These are phyloP conservation scores for Lophius americanus DNA, from an alignment of 2,797 vertebrate species.

Conservation along the genomic window DNA sequence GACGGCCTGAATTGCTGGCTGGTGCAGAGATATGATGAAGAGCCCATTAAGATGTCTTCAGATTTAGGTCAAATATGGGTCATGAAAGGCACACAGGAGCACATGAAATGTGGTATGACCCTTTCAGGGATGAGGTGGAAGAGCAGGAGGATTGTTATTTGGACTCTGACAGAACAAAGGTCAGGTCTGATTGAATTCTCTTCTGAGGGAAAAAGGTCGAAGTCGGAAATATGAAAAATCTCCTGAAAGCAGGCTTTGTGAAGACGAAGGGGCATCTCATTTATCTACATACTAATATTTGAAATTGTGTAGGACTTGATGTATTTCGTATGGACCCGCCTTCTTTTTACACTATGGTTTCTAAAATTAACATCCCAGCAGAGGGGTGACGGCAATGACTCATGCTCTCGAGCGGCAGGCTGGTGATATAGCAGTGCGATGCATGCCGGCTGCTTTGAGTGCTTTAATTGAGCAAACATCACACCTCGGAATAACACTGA, in stretches of 20 bases:
- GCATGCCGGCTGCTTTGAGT: constrained; percentile 33
- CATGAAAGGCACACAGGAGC: constrained; percentile 22
- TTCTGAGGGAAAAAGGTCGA: constrained; percentile 44
- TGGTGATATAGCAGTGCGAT: constrained; percentile 40
- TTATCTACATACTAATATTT: constrained; percentile 20
- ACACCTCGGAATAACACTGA: constrained; percentile 35
- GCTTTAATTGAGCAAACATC: constrained; percentile 55
- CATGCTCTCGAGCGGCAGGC: constrained; percentile 34
- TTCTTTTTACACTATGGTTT: constrained; percentile 16
- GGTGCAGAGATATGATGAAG: constrained; percentile 16
- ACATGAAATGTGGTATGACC: constrained; percentile 28
- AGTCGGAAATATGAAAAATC: constrained; percentile 37
- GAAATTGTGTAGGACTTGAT: constrained; percentile 9
- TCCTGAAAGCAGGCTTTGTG: constrained; percentile 3
- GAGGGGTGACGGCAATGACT: constrained; percentile 33
- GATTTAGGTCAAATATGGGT: constrained; percentile 49
- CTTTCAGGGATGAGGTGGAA: constrained; percentile 32
- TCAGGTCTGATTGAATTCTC: constrained; percentile 70
- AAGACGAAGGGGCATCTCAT: background rate
- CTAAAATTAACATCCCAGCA: constrained; percentile 39
- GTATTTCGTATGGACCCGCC: constrained; percentile 4
- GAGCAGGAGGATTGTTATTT: constrained; percentile 57
- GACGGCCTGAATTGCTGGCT: constrained; percentile 3
- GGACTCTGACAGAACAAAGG: constrained; percentile 60
- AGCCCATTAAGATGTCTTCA: constrained; percentile 20